phyloP scores from a whole-genome alignment of 2,888 invertebrate genomes.

The Camptogramma bilineatum region DNA sequence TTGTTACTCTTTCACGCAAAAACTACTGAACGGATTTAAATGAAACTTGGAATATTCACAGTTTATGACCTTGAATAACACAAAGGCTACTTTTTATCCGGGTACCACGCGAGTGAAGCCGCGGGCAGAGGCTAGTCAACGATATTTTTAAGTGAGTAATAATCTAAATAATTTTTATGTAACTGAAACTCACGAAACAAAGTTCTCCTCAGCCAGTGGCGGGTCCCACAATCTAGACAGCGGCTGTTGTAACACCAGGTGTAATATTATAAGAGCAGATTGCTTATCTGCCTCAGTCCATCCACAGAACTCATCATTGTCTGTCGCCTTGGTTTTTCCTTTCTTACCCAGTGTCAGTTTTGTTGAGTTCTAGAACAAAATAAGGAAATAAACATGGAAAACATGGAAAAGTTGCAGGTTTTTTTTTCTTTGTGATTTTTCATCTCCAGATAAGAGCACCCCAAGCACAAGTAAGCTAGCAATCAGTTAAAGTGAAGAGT shows the following conservation, averaged over 20 bases:
- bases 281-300: constrained; percentile 90
- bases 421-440: not conserved
- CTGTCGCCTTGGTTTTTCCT: constrained; percentile 70
- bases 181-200: constrained; percentile 88
- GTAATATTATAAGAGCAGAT: constrained; percentile 87
- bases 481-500: too few species aligned
- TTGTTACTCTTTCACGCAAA: too few species aligned
- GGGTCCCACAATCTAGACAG: constrained; percentile 92
- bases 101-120: too few species aligned
- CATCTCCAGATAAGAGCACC: too few species aligned
- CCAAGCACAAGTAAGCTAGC: too few species aligned
- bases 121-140: too few species aligned
- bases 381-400: not conserved
- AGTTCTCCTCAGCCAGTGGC: constrained; percentile 92
- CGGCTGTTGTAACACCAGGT: constrained; percentile 88
- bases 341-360: constrained; percentile 78
- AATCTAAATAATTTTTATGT: too few species aligned
- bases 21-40: too few species aligned
- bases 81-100: too few species aligned
- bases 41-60: too few species aligned
- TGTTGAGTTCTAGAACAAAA: constrained; percentile 70
- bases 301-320: constrained; percentile 81
- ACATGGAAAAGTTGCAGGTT: not conserved
- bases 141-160: not conserved
- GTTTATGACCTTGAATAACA: too few species aligned